Evolutionary conservation across 2,797 vertebrate genomes (phyloP).

Genomic region (Mormyrus proboscirostris): DNA sequence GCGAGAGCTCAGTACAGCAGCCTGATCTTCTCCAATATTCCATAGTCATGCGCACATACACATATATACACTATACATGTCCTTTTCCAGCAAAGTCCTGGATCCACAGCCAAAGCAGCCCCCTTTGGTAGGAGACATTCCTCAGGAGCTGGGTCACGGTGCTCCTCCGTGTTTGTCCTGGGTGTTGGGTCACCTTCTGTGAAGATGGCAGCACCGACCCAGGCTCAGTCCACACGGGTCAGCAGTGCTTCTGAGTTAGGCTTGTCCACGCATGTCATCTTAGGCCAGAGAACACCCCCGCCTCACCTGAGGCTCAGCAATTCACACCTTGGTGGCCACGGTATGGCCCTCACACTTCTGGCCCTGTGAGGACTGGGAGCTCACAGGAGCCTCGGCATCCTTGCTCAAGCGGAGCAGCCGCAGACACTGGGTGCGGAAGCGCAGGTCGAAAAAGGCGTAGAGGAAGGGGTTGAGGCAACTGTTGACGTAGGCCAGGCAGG

Average conservation of each 20-base stretch:
- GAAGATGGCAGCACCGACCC: background rate
- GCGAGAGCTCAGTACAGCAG: background rate
- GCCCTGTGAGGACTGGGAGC: conserved; percentile 65
- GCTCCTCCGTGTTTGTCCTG: background rate
- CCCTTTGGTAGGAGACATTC: background rate
- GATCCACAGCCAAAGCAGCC: background rate
- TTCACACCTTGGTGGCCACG: conserved; percentile 71
- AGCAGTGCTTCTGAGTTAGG: background rate
- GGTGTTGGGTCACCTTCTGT: background rate
- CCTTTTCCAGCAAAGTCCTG: background rate
- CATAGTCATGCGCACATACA: background rate
- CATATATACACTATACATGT: background rate
- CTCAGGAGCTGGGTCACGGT: background rate
- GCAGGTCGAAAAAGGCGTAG: conserved; percentile 79
- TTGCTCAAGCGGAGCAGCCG: conserved; percentile 70
- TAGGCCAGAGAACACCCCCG: background rate
- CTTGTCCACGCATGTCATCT: background rate
- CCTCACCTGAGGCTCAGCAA: background rate
- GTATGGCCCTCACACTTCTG: conserved; percentile 74
- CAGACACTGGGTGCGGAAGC: conserved; percentile 73
- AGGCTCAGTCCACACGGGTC: background rate
- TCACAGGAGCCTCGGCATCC: conserved; percentile 55
- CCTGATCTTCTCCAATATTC: background rate
- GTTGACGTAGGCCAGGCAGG: conserved; percentile 82
- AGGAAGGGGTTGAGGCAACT: conserved; percentile 86